phyloP scores from a whole-genome alignment of 2,797 vertebrate species.

The Peromyscus aztecus region DNA sequence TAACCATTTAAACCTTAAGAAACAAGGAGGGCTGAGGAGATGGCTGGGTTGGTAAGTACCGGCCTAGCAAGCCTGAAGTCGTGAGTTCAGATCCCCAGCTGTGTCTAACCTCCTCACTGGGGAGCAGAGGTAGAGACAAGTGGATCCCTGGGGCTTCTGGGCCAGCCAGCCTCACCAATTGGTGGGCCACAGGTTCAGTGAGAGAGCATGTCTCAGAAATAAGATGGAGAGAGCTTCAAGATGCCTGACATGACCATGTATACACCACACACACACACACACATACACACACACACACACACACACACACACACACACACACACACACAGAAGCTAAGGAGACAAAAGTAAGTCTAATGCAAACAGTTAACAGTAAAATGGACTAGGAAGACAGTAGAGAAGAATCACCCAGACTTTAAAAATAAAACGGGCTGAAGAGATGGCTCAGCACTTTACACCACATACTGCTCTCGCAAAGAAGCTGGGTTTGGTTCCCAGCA shows the following conservation, averaged over 20 bases:
- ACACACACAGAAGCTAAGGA: too few species aligned
- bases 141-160: too few species aligned
- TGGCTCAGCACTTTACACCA: background rate
- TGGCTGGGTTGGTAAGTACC: background rate
- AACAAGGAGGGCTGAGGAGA: background rate
- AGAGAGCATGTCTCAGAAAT: background rate
- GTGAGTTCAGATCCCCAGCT: background rate
- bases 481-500: background rate
- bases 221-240: background rate
- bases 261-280: background rate
- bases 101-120: too few species aligned
- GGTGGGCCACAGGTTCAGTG: background rate
- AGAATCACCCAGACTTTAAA: background rate
- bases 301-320: too few species aligned
- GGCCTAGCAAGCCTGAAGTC: background rate
- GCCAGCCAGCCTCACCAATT: background rate
- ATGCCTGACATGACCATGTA: background rate
- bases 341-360: background rate
- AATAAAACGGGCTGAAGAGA: background rate
- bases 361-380: background rate
- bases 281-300: background rate
- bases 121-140: background rate
- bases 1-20: background rate
- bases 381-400: background rate
- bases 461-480: background rate